A percentile compares a stretch with the other conserved stretches of the same genome.
phyloP scores from a whole-genome alignment of 2,888 invertebrate species.

The Panopea generosa region DNA sequence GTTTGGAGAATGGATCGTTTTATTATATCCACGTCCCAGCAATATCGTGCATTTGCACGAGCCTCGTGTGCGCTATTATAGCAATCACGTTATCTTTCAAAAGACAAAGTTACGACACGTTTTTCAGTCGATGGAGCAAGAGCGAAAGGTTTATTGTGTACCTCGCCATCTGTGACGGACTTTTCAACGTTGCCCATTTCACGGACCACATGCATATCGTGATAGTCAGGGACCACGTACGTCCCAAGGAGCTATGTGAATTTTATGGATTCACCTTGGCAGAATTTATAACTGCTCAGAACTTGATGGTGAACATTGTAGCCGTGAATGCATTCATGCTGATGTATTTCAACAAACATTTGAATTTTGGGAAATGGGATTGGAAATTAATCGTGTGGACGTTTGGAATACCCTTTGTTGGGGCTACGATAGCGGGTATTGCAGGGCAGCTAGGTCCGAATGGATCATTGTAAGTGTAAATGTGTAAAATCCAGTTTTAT shows the following conservation, averaged over 20 bases:
- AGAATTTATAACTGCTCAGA: constrained; percentile 63
- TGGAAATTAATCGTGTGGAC: constrained; percentile 60
- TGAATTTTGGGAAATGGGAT: constrained; percentile 59
- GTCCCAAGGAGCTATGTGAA: constrained; percentile 60
- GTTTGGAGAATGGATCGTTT: constrained; percentile 53
- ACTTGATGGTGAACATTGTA: constrained; percentile 65
- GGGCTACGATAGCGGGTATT: constrained; percentile 52
- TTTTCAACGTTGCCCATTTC: constrained; percentile 65
- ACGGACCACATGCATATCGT: constrained; percentile 66
- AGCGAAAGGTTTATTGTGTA: constrained; percentile 66
- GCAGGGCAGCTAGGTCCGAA: constrained; percentile 60
- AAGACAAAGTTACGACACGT: constrained; percentile 16
- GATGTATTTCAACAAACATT: constrained; percentile 58
- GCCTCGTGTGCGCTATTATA: constrained; percentile 44
- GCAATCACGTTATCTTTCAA: constrained; percentile 47
- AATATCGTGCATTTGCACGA: constrained; percentile 46
- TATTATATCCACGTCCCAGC: constrained; percentile 58
- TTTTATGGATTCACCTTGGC: constrained; percentile 66
- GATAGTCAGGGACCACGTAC: constrained; percentile 52
- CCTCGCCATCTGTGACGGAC: constrained; percentile 62
- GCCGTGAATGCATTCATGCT: constrained; percentile 65
- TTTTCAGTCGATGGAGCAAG: constrained; percentile 57
- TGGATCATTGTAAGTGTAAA: constrained; percentile 62
- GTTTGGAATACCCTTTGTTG: constrained; percentile 62
- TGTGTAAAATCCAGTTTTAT: no score